phyloP scores from a whole-genome alignment of 2,888 invertebrate genomes.

The Oligia latruncula region DNA sequence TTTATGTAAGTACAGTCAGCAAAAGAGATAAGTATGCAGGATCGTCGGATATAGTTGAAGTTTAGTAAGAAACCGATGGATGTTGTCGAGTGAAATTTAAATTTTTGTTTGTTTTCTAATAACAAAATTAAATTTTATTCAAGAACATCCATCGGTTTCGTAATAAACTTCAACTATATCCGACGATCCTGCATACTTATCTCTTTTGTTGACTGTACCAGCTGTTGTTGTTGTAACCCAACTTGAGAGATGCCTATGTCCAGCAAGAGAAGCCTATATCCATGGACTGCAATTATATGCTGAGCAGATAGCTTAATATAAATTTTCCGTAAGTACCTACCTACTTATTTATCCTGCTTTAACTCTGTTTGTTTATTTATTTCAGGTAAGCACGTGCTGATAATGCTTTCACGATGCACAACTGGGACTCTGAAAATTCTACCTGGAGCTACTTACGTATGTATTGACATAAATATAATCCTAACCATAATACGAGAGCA shows the following conservation, averaged over 20 bases:
- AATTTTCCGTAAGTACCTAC: neutral
- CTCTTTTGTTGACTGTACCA: neutral
- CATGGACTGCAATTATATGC: neutral
- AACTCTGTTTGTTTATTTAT: neutral
- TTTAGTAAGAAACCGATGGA: no score
- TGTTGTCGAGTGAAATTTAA: no score
- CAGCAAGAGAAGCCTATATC: neutral
- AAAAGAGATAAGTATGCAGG: no score
- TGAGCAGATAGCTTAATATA: neutral
- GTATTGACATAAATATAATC: neutral
- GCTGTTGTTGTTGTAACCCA: neutral
- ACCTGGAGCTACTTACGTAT: neutral
- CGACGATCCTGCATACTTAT: no score
- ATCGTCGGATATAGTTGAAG: no score
- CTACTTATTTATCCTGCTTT: neutral
- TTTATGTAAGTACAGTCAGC: no score
- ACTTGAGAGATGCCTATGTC: neutral
- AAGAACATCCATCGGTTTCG: no score
- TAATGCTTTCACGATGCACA: neutral
- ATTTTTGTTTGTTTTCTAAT: no score
- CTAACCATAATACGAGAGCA: no score
- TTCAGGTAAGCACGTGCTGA: constrained; percentile 26
- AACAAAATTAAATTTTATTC: no score
- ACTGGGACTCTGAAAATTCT: neutral
- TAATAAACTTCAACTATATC: no score